These are phyloP conservation scores for Heliconius sara DNA, from an alignment of 2,888 invertebrate genomes.

Conservation along the genomic window DNA sequence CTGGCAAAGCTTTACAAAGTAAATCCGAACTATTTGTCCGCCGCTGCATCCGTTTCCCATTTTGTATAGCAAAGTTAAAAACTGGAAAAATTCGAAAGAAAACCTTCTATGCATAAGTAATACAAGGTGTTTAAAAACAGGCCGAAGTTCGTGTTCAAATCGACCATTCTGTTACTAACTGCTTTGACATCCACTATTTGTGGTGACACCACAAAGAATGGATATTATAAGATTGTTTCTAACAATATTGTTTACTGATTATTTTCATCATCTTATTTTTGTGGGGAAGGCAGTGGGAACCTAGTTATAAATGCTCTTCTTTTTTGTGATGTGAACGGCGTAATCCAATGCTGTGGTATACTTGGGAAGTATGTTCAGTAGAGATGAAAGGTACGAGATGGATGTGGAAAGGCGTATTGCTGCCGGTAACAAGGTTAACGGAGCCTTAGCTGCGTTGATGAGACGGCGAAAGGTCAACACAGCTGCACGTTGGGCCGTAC, in stretches of 20 bases:
- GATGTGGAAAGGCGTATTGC: too few relatives aligned
- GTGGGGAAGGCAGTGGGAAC: too few relatives aligned
- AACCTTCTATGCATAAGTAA: slow-evolving; percentile 59
- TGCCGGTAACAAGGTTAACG: too few relatives aligned
- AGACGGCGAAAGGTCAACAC: too few relatives aligned
- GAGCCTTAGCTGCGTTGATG: too few relatives aligned
- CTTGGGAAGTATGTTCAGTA: too few relatives aligned
- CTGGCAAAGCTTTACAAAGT: slow-evolving; percentile 38
- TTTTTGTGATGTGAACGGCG: not conserved
- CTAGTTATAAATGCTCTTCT: not conserved
- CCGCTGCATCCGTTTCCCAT: slow-evolving; percentile 43
- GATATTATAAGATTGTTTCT: slow-evolving; percentile 21
- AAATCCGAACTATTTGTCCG: slow-evolving; percentile 43
- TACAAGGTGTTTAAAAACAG: slow-evolving; percentile 54
- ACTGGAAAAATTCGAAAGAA: slow-evolving; percentile 50
- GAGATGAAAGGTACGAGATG: too few relatives aligned
- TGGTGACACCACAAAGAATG: slow-evolving; percentile 33
- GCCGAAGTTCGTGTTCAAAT: slow-evolving; percentile 59
- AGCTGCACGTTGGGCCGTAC: too few relatives aligned
- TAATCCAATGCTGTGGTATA: not conserved
- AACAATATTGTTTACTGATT: not conserved
- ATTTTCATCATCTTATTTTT: not conserved
- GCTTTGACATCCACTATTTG: slow-evolving; percentile 56
- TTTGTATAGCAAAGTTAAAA: slow-evolving; percentile 50
- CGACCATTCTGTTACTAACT: slow-evolving; percentile 60